Base-by-base conservation (phyloP, 2,113 vertebrate species). In the Asarcornis scutulata region DNA sequence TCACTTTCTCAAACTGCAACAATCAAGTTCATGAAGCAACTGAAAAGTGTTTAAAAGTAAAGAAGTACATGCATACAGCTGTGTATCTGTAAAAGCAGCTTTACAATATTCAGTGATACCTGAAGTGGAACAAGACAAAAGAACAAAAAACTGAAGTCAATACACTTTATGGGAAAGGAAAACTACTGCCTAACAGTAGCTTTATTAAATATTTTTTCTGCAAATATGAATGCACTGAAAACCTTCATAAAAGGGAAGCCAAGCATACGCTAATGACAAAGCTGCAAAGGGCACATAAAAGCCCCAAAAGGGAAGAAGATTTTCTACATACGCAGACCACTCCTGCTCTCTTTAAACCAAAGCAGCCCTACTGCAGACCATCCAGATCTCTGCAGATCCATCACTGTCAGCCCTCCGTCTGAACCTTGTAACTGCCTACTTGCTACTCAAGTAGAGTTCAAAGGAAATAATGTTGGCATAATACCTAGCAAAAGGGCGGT, bases 261-360 rank as follows among this genome's bases (percentile, higher is more conserved):
- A 76, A 80, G 36, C 9, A 31, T 55, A 18, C 3, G 2, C 58
- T 68, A 13, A 27, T 25, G 20, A 77, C n/a, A 48, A 17, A 15
- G 32, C 29, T 63, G 42, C 40, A 56, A 66, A 0, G 84, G 38
- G 38, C 38, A 83, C 17, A 31, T 0, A 0, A 4, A 16, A n/a
- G 23, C 42, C 22, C 17, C 23, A 52, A 64, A 4, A 55, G 22
- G 69, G 18, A 59, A 83, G 20, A 29, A 83, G 20, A 29, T 27
- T 44, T 58, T 27, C 26, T 32, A 8, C n/a, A 4, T 5, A 4
- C 4, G 58, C 20, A 14, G 85, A 50, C 67, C 40, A 38, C 29
- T 72, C 20, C 69, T 71, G 66, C 53, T 64, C 32, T 48, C 38
- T 2, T 13, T 48, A 69, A 73, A 9, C 17, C 62, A 73, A 76